A percentile compares a stretch with the other conserved stretches of the same genome.
Conservation (phyloP, 2,888 invertebrate genomes). For the Steinernema scapterisci region DNA sequence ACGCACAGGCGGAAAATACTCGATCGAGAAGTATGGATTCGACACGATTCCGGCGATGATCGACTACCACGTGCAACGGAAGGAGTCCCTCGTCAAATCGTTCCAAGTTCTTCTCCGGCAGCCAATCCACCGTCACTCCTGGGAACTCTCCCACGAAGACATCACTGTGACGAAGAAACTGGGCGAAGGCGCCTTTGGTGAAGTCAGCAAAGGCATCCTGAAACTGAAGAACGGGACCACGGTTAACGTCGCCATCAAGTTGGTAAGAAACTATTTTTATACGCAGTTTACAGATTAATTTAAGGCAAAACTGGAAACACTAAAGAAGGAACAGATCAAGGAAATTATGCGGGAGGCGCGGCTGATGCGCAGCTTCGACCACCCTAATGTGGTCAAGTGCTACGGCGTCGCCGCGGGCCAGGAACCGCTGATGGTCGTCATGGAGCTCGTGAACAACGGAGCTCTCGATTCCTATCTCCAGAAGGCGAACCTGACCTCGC, state of each 20-base stretch:
- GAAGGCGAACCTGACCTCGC: neutral
- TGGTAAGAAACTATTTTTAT: slow-evolving; percentile 21
- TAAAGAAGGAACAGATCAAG: slow-evolving; percentile 23
- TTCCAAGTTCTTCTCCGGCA: slow-evolving; percentile 33
- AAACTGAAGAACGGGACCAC: slow-evolving; percentile 33
- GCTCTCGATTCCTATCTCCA: slow-evolving; percentile 28
- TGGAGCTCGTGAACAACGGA: slow-evolving; percentile 35
- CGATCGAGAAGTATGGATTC: slow-evolving; percentile 23
- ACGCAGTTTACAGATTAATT: neutral
- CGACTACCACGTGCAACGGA: slow-evolving; percentile 36
- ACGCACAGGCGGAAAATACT: slow-evolving; percentile 16
- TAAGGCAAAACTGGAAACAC: neutral
- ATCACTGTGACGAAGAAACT: slow-evolving; percentile 41
- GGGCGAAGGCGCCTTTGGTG: slow-evolving; percentile 40
- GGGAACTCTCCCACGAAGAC: slow-evolving; percentile 45
- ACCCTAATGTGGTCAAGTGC: slow-evolving; percentile 37
- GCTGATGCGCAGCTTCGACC: slow-evolving; percentile 40
- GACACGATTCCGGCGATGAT: slow-evolving; percentile 17
- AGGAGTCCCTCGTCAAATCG: slow-evolving; percentile 36
- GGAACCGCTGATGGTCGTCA: slow-evolving; percentile 35
- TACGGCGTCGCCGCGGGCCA: slow-evolving; percentile 35
- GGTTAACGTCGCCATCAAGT: slow-evolving; percentile 43
- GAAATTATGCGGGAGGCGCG: slow-evolving; percentile 33
- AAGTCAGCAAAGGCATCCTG: slow-evolving; percentile 38
- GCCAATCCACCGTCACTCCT: slow-evolving; percentile 40